Evolutionary conservation across 2,888 invertebrate species (phyloP), one percentile per base, ranked within the genome.

Genomic region (Spilarctia lutea): DNA sequence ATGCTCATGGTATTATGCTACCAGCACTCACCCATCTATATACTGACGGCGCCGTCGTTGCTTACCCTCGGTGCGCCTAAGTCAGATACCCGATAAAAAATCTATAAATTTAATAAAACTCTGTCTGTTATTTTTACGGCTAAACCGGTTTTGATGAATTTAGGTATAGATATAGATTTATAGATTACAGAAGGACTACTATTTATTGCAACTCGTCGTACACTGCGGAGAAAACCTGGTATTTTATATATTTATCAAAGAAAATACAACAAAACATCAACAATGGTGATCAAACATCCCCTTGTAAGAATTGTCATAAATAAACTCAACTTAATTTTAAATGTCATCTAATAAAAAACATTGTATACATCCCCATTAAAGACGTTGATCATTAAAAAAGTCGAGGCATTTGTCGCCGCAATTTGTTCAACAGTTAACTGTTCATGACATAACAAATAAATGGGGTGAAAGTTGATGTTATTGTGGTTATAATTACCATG

Each of bases 341-440:
- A 68, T 33, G 33, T 69, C 30, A 10, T 24, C 27, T 48, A 48
- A 68, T 33, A 48, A 68, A 48, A 18, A 33, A 68, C 13, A 20
- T 35, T 24, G 16, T 27, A n/a, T 16, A 16, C 60, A 30, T 6
- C 65, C 65, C 68, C 30, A 65, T 63, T 33, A 30, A 65, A 75
- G 73, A 67, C 20, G 42, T 33, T 66, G 30, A 68, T 73, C 72
- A 75, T 74, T 75, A 75, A 72, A 79, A 75, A 65, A n/a, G 42
- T 52, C 24, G n/a, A 18, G 33, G 35, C 71, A 68, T 72, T 78
- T 67, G 74, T 74, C 73, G 60, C 68, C 73, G 74, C 76, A 79
- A 79, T 76, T 79, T 75, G 75, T 73, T 35, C 3, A 48, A 67
- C 73, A 75, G 75, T 76, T 79, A 75, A 76, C 74, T 71, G 74